Conservation (phyloP, 2,797 vertebrate genomes). For the Choloepus didactylus region DNA sequence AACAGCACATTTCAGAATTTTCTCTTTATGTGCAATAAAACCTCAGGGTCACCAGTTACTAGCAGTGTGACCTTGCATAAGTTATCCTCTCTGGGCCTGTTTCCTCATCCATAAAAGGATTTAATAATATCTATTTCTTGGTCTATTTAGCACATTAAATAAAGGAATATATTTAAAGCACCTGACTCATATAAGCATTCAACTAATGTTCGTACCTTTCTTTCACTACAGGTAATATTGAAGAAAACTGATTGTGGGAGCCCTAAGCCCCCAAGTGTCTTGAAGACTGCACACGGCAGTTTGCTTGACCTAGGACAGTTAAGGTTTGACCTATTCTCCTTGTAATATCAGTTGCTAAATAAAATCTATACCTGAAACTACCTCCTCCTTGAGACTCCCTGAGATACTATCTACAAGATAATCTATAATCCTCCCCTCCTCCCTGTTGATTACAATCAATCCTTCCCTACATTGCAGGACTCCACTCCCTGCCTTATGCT, state of each 20-base stretch:
- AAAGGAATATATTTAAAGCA: conserved; percentile 30
- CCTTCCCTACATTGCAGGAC: too few species aligned
- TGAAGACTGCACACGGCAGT: too few species aligned
- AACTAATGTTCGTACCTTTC: conserved; percentile 38
- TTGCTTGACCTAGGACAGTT: too few species aligned
- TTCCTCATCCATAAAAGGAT: conserved; percentile 69
- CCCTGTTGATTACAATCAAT: too few species aligned
- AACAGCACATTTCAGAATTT: conserved; percentile 45
- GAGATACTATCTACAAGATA: too few species aligned
- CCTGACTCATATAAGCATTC: conserved; percentile 5
- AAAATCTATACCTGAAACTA: too few species aligned
- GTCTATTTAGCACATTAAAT: conserved; percentile 59
- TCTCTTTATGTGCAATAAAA: conserved; percentile 50
- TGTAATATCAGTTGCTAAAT: too few species aligned
- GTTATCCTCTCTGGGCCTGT: neutral
- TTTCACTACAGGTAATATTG: conserved; percentile 54
- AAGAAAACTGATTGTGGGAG: neutral
- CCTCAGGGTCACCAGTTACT: conserved; percentile 37
- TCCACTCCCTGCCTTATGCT: too few species aligned
- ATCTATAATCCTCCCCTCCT: too few species aligned
- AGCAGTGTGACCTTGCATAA: conserved; percentile 38
- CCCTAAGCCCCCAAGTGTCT: too few species aligned
- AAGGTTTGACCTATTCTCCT: too few species aligned
- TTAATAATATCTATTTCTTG: conserved; percentile 65
- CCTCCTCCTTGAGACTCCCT: too few species aligned